Base-by-base conservation (phyloP, 53 echinoderm and acorn worm species). In the Astropecten irregularis region DNA sequence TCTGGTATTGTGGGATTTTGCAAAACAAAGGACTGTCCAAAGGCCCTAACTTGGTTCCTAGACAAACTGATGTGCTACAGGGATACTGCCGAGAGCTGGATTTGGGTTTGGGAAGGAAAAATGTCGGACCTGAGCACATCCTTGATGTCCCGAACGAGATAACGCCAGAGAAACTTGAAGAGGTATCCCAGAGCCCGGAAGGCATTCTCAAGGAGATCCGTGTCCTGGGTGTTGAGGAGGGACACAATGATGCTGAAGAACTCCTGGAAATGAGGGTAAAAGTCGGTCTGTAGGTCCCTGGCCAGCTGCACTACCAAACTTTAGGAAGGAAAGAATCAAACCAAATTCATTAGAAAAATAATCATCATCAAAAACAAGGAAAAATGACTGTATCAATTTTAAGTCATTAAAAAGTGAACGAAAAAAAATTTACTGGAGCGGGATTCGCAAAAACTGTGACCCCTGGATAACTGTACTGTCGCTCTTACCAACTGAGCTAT, bases 91-190 rank as follows among this genome's bases (percentile, higher is more conserved):
- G n/a, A n/a, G n/a, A n/a, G n/a, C n/a, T n/a, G n/a, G n/a, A n/a
- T n/a, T n/a, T n/a, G n/a, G n/a, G n/a, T n/a, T n/a, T n/a, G n/a
- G n/a, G n/a, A n/a, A n/a, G n/a, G n/a, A n/a, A n/a, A n/a, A n/a
- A n/a, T n/a, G n/a, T n/a, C n/a, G n/a, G n/a, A 96, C 97, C 85
- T 61, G 59, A 91, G 92, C 3, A 94, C 97, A 57, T 92, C 90
- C 44, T 97, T 9, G 40, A 97, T 92, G 73, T 97, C 97, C 66
- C 91, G 72, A 55, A 97, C 87, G 31, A 97, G 85, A 53, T 97
- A 97, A 20, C 97, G 90, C 97, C 97, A 97, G 2, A 97, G 88
- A 40, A 92, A 94, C 83, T 97, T 97, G 90, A 97, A 94, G 58
- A 97, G 94, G 81, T 92, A 97, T 9, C 92, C 89, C 9, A 97